Percentiles rank a stretch among this genome's conserved stretches.
These are phyloP conservation scores for Peromyscus californicus DNA, from an alignment of 2,113 vertebrate species.

Conservation along the genomic window DNA sequence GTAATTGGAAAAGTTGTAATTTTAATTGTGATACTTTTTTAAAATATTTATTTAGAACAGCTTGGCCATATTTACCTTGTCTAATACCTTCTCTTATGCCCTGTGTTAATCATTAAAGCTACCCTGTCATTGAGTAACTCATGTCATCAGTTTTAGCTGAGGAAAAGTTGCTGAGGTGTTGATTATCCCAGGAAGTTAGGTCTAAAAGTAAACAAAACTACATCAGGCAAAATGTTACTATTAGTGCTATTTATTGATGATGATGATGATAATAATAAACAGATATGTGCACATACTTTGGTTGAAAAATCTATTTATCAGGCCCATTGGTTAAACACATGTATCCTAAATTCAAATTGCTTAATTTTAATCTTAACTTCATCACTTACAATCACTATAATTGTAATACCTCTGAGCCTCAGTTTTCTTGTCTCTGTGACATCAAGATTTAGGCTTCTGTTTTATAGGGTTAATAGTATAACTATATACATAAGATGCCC, in stretches of 20 bases:
- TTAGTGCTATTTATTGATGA: neutral
- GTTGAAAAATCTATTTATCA: neutral
- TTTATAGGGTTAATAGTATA: neutral
- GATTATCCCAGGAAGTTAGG: neutral
- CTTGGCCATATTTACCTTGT: neutral
- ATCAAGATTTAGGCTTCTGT: neutral
- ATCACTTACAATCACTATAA: neutral
- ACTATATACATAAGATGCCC: neutral
- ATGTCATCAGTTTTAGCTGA: slow-evolving; percentile 18
- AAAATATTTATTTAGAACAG: neutral
- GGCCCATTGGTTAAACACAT: neutral
- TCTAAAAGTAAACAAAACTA: neutral
- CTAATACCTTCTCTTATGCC: neutral
- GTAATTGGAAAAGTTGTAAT: neutral
- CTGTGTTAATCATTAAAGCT: neutral
- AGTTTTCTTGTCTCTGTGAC: neutral
- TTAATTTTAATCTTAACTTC: neutral
- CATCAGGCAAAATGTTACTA: neutral
- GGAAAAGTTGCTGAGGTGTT: neutral
- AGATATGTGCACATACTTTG: neutral
- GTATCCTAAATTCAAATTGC: neutral
- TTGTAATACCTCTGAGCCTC: neutral
- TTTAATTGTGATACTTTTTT: neutral
- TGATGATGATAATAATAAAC: neutral
- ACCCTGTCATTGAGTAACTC: neutral